These are phyloP conservation scores for Stenchaetothrips biformis DNA, from an alignment of 2,888 invertebrate species.

Conservation along the genomic window DNA sequence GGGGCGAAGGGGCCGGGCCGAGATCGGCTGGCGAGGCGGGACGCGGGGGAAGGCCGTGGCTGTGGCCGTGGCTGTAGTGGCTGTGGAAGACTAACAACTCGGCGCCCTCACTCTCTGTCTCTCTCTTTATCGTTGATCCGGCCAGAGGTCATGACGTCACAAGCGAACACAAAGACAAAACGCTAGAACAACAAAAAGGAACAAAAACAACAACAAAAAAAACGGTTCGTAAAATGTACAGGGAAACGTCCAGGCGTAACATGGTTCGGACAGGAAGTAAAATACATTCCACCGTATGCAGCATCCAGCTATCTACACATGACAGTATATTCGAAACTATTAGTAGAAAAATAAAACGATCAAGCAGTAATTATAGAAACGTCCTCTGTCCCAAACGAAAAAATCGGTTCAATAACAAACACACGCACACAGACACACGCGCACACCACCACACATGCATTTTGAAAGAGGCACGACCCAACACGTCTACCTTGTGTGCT, in stretches of 20 bases:
- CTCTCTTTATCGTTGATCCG: background rate
- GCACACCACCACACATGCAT: too few species aligned
- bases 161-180: background rate
- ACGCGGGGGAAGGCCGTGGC: background rate
- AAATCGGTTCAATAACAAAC: too few species aligned
- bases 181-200: background rate
- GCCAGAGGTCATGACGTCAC: constrained; percentile 3
- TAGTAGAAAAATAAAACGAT: constrained; percentile 4
- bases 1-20: background rate
- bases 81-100: background rate
- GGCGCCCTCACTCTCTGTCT: background rate
- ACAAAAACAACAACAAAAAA: background rate
- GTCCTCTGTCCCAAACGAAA: too few species aligned
- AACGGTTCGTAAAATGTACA: background rate
- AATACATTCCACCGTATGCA: too few species aligned
- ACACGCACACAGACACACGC: too few species aligned
- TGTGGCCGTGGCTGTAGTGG: background rate
- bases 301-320: background rate
- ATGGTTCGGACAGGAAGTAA: too few species aligned
- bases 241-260: background rate
- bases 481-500: too few species aligned
- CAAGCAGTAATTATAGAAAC: background rate
- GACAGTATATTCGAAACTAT: background rate
- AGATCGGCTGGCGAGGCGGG: background rate
- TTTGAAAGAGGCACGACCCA: too few species aligned